Evolutionary conservation across 2,113 vertebrate genomes (phyloP).

Genomic region (Bettongia penicillata): DNA sequence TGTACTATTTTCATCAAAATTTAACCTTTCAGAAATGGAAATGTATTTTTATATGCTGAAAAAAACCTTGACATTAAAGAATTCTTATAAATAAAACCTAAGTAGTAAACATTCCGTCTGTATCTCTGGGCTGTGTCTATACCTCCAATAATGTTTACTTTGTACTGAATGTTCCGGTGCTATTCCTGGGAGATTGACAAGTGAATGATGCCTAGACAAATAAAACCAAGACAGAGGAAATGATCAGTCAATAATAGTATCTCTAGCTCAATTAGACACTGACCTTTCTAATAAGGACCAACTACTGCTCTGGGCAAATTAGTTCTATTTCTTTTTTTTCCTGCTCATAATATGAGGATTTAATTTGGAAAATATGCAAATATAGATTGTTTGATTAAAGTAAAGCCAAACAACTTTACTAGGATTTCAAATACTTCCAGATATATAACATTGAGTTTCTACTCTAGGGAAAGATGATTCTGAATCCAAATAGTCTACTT

Average conservation of each 20-base stretch:
- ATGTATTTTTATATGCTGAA: background rate
- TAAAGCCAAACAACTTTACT: background rate
- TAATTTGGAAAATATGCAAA: background rate
- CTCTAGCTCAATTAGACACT: background rate
- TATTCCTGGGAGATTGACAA: background rate
- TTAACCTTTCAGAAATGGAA: background rate
- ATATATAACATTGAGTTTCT: background rate
- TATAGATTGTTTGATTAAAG: background rate
- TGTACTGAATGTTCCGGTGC: background rate
- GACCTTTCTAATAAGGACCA: background rate
- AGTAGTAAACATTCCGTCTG: background rate
- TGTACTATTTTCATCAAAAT: background rate
- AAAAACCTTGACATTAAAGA: background rate
- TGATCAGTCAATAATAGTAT: slow-evolving; percentile 4
- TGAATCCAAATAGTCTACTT: background rate
- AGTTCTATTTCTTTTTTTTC: background rate
- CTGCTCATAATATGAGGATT: background rate
- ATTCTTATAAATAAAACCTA: background rate
- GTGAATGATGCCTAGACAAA: slow-evolving; percentile 2
- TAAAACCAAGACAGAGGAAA: background rate
- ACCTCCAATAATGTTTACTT: slow-evolving; percentile 1
- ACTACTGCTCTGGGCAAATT: background rate
- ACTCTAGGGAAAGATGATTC: background rate
- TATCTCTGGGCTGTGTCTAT: background rate
- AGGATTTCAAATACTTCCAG: background rate